Conservation (phyloP, 2,888 invertebrate species). For the Cantharis flavilabris region DNA sequence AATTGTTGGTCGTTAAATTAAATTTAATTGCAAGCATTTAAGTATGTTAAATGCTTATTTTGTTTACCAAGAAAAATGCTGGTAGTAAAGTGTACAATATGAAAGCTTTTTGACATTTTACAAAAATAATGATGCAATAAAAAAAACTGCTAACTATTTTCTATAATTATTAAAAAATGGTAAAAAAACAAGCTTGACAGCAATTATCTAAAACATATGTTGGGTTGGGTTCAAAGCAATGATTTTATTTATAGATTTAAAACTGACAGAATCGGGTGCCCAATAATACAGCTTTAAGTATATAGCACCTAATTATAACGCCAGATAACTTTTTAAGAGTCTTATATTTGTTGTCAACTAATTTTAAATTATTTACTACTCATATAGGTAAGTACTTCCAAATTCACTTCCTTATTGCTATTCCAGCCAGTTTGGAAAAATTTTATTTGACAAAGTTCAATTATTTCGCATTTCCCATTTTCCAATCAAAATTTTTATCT, state of each 20-base stretch:
- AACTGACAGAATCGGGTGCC: constrained; percentile 48
- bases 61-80: not conserved
- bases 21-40: not conserved
- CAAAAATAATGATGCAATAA: not conserved
- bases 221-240: constrained; percentile 37
- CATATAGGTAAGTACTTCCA: not conserved
- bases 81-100: not conserved
- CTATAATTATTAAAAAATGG: constrained; percentile 10
- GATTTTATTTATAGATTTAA: constrained; percentile 48
- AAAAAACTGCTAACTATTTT: constrained; percentile 2
- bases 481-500: no score
- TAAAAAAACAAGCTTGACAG: constrained; percentile 38
- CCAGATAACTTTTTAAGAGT: constrained; percentile 42
- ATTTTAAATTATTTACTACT: not conserved
- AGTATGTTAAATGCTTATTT: not conserved
- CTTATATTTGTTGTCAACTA: constrained; percentile 9
- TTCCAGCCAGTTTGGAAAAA: not conserved
- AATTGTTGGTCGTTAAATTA: not conserved
- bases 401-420: not conserved
- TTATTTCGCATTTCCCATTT: not conserved
- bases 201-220: constrained; percentile 48
- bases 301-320: constrained; percentile 50
- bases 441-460: not conserved
- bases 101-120: not conserved
- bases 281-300: constrained; percentile 50